phyloP scores from a whole-genome alignment of 2,888 invertebrate genomes.

The Callimorpha dominula region DNA sequence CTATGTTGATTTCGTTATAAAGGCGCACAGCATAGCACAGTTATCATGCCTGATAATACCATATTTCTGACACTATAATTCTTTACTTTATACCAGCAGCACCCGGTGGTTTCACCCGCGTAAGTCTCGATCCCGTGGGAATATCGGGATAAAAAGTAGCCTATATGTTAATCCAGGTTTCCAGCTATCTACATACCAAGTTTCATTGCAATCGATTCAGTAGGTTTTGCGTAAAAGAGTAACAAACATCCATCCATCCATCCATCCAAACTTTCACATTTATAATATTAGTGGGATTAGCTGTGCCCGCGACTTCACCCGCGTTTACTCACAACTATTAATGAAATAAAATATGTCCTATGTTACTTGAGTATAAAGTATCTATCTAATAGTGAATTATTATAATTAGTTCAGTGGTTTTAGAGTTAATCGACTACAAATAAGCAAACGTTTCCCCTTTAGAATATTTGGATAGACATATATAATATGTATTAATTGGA shows the following conservation, averaged over 20 bases:
- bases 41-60: background rate
- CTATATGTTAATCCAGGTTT: too few species aligned
- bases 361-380: background rate
- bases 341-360: background rate
- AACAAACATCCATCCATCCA: too few species aligned
- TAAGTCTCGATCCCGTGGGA: too few species aligned
- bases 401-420: background rate
- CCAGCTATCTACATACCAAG: too few species aligned
- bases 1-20: background rate
- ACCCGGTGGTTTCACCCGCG: too few species aligned
- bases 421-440: background rate
- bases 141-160: too few species aligned
- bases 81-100: background rate
- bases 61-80: background rate
- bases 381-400: background rate
- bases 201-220: too few species aligned
- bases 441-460: background rate
- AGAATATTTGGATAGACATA: background rate
- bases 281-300: too few species aligned
- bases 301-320: background rate
- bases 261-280: too few species aligned
- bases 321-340: background rate
- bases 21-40: background rate
- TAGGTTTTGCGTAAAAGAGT: too few species aligned
- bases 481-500: too few species aligned